Base-by-base conservation (phyloP, 2,113 vertebrate genomes). In the Lonchura striata region DNA sequence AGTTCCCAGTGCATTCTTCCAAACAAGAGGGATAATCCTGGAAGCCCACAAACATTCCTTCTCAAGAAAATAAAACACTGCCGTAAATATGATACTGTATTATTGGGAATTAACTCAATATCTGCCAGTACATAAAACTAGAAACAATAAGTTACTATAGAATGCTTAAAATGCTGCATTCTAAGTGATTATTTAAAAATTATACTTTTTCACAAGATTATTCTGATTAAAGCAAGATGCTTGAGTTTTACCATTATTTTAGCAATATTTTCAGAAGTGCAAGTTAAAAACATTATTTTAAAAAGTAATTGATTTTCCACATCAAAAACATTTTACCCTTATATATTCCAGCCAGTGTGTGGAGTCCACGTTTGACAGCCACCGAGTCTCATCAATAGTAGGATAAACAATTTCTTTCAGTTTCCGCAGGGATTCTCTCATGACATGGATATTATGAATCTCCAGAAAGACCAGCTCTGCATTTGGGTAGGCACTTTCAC, bases 301-400 rank as follows among this genome's bases (percentile, higher is more conserved):
- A 77, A 88, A 69, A 57, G 6, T 2, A 56, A 60, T 0, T 44
- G 7, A 37, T 30, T 52, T 90, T 86, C 49, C 31, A 68, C 17
- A 93, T 22, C 28, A n/a, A 3, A 91, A 80, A 30, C 44, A 31
- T 44, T 90, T 98, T 98, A 99, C 99, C 98, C 98, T 97, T 76
- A 99, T 99, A 65, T 99, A 99, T 95, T 99, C 99, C 90, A 99
- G 97, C 99, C 99, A 99, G 83, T 99, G 99, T 0, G 99, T 99
- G 61, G 98, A 98, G 84, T 99, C 99, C 39, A 99, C 97, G 0
- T 98, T 98, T 12, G 99, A 99, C 24, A 99, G 97, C 99, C 99
- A 99, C 83, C 97, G 98, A 2, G 97, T 96, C 82, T 99, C 99
- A 31, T 99, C 98, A 8, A 99, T 99, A 8, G 98, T 98, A 5